phyloP scores from a whole-genome alignment of 2,888 invertebrate species.

The Drosophila falleni region DNA sequence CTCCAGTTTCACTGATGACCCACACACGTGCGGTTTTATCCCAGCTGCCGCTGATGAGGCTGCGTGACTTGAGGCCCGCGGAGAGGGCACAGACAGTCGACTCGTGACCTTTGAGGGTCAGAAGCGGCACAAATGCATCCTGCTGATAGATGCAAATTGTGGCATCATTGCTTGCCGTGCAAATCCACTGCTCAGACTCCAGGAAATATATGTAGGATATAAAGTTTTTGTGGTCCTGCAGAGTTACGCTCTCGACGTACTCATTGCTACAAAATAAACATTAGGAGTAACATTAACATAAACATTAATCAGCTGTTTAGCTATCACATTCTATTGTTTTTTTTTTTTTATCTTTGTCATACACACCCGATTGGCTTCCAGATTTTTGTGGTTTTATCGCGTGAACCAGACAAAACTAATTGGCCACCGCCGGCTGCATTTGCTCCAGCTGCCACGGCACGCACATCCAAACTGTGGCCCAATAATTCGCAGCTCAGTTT shows the following conservation, averaged over 20 bases:
- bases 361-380: slow-evolving; percentile 91
- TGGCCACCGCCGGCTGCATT: slow-evolving; percentile 87
- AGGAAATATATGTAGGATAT: slow-evolving; percentile 93
- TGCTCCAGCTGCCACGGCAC: slow-evolving; percentile 88
- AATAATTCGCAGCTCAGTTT: slow-evolving; percentile 92
- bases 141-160: slow-evolving; percentile 92
- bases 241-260: slow-evolving; percentile 89
- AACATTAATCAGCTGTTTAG: background rate
- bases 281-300: slow-evolving; percentile 13
- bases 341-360: background rate
- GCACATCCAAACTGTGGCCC: slow-evolving; percentile 94
- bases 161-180: slow-evolving; percentile 96
- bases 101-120: slow-evolving; percentile 90
- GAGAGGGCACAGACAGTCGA: slow-evolving; percentile 86
- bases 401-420: slow-evolving; percentile 93
- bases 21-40: slow-evolving; percentile 95
- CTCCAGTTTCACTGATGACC: slow-evolving; percentile 87
- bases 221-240: slow-evolving; percentile 94
- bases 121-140: slow-evolving; percentile 89
- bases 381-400: slow-evolving; percentile 94
- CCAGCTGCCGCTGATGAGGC: slow-evolving; percentile 95
- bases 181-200: slow-evolving; percentile 90
- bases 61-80: slow-evolving; percentile 86
- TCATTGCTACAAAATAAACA: slow-evolving; percentile 86
- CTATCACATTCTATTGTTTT: background rate